Evolutionary conservation across 2,797 vertebrate species (phyloP), one percentile per base, ranked within the genome.

Genomic region (Avahi laniger): DNA sequence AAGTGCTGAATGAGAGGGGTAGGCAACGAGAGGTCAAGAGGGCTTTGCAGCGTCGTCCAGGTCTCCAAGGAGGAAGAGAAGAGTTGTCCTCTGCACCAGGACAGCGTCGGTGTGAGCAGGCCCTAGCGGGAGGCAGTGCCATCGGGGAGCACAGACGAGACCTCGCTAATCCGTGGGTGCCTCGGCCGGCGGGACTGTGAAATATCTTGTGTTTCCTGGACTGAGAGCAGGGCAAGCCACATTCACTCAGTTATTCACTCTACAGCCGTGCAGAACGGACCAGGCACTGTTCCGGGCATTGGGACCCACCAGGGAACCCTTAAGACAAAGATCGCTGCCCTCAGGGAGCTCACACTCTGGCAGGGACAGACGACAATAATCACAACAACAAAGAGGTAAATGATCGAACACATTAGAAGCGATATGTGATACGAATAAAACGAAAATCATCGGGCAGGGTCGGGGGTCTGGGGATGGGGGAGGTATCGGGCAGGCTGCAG

Each of bases 121-220:
- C 20, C 59, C 48, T 0, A 22, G 15, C 1, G 7, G 73, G 20
- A 88, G 50, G 33, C 50, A 10, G 76, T 18, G 33, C 38, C 3
- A 6, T 1, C 7, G 18, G 15, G 11, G 59, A 30, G 38, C 41
- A 11, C 18, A 20, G 43, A 12, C 7, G 61, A 38, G 26, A 43
- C 4, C 4, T 13, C n/a, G 38, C 17, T 22, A 33, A 50, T 8
- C 7, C 33, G 70, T n/a, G 11, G 15, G 48, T 13, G 57, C 48
- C 35, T 24, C 9, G 1, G 18, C 28, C 0, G 4, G n/a, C 0
- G 1, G 1, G 13, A 18, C 0, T 6, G 52, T 33, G 20, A 20
- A 10, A 38, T 2, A 35, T 10, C 35, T 41, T 59, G 54, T 24
- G 2, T 41, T 3, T 30, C 46, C 9, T 1, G n/a, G 12, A 13